Base-by-base conservation (phyloP, 2,888 invertebrate genomes). In the Drosophila quinaria region DNA sequence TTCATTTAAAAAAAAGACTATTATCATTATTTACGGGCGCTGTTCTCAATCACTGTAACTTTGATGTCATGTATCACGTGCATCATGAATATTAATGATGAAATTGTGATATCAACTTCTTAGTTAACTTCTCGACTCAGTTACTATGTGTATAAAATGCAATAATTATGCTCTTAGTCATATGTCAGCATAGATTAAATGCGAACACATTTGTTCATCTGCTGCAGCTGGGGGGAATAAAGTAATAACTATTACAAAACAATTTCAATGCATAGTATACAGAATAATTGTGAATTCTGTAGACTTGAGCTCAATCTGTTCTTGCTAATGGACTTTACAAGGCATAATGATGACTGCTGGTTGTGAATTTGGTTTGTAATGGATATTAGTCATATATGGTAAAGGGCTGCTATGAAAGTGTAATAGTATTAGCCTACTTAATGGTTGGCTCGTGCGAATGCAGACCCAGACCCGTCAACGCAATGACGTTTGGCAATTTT, bases 401-500 rank as follows among this genome's bases (percentile, higher is more conserved):
- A 46, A 46, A 33, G 17, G n/a, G 39, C 52, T 19, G n/a, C 13
- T 15, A 17, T 11, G 17, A 17, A 9, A 39, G 33, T 55, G 54
- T 54, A 78, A 63, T 86, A 69, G 54, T 54, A 78, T 65, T 86
- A 69, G 47, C 68, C 70, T 63, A 74, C 13, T 73, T 67, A 70
- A 79, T 78, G 60, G 55, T 6, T n/a, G 9, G 6, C 50, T 49
- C 44, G 37, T 51, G 33, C 22, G 52, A 31, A 19, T 33, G 55
- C 61, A 47, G 37, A 4, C 4, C 31, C 0, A 19, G 19, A 19
- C 19, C 22, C 22, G 9, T 10, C 10, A 31, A 11, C 29, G 41
- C 55, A 44, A 41, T 63, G 81, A 61, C 64, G 78, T 75, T 64
- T 80, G 35, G 41, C 31, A 25, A 41, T 33, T 29, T 62, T 52